These are phyloP conservation scores for Oriolus oriolus DNA, from an alignment of 2,113 vertebrate genomes.

Conservation along the genomic window DNA sequence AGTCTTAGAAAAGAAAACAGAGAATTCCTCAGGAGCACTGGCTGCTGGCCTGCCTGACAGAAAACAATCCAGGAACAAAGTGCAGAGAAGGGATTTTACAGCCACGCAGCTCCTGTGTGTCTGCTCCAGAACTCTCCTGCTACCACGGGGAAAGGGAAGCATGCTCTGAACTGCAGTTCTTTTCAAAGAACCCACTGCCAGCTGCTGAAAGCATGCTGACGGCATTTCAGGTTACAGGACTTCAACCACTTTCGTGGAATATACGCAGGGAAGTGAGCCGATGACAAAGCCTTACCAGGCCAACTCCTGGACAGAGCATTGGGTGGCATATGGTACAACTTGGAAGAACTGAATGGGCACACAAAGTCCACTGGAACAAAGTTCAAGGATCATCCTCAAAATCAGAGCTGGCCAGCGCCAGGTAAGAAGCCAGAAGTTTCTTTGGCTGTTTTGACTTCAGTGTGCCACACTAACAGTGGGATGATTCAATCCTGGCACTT, in stretches of 20 bases:
- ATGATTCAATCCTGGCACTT: neutral
- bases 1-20: conserved; percentile 40
- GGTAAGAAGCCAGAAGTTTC: neutral
- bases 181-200: neutral
- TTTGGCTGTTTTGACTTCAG: neutral
- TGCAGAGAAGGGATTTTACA: neutral
- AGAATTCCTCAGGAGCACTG: conserved; percentile 25
- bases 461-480: neutral
- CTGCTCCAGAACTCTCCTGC: neutral
- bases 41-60: neutral
- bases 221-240: neutral
- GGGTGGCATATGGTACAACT: neutral
- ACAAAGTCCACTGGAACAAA: neutral
- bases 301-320: neutral
- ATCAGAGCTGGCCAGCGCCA: neutral
- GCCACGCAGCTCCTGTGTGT: neutral
- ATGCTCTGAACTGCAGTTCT: neutral
- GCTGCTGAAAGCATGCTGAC: fast-evolving
- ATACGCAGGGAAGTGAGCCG: neutral
- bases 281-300: neutral
- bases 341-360: neutral
- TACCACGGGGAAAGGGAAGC: neutral
- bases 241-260: neutral
- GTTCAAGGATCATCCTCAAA: neutral
- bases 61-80: neutral